phyloP scores from a whole-genome alignment of 2,113 vertebrate species.

The Ailuropoda melanoleuca region DNA sequence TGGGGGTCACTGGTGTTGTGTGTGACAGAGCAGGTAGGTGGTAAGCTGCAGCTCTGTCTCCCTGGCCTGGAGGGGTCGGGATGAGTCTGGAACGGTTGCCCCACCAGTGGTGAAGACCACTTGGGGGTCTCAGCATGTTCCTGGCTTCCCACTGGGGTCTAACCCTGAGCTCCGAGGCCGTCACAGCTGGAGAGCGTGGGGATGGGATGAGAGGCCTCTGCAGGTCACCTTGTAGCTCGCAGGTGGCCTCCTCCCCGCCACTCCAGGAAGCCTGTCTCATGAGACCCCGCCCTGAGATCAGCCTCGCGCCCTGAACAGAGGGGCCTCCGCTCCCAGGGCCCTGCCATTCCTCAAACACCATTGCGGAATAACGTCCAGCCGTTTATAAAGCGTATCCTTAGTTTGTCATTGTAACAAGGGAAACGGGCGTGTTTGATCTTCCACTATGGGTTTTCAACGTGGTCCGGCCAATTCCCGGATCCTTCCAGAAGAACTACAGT shows the following conservation, averaged over 20 bases:
- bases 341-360: neutral
- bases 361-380: neutral
- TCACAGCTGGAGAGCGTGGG: neutral
- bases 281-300: neutral
- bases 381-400: slow-evolving; percentile 5
- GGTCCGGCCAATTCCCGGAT: neutral
- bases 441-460: no score
- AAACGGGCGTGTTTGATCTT: neutral
- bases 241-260: neutral
- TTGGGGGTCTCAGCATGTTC: no score
- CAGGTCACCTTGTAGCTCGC: neutral
- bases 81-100: neutral
- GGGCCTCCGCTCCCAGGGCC: neutral
- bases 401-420: neutral
- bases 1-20: neutral
- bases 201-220: neutral
- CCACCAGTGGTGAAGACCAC: neutral
- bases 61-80: neutral
- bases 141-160: no score
- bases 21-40: neutral
- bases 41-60: neutral
- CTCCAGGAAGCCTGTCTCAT: neutral
- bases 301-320: neutral
- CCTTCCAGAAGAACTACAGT: neutral
- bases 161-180: neutral